Conservation (phyloP, 2,888 invertebrate genomes). For the Allolobophora icterica region DNA sequence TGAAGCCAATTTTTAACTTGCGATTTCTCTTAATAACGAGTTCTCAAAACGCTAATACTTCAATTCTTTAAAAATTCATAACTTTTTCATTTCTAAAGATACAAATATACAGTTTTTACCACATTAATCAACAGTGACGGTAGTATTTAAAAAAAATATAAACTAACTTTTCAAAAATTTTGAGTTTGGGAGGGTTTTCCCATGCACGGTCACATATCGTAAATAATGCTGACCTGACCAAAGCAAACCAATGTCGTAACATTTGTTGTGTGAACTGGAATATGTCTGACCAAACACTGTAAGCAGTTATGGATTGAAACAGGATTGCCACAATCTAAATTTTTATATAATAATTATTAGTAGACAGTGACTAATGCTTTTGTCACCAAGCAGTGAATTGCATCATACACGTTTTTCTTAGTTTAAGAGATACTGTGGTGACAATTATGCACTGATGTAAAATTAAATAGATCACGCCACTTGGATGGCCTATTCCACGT, state of each 20-base stretch:
- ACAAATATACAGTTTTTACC: too few relatives aligned
- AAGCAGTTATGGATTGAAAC: neutral
- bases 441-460: neutral
- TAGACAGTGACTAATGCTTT: neutral
- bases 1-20: too few relatives aligned
- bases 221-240: neutral
- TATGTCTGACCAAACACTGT: neutral
- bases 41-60: too few relatives aligned
- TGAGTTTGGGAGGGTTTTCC: too few relatives aligned
- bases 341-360: neutral
- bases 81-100: too few relatives aligned
- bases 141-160: too few relatives aligned
- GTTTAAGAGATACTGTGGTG: neutral
- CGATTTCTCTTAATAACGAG: too few relatives aligned
- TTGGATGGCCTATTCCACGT: neutral
- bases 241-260: neutral
- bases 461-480: too few relatives aligned
- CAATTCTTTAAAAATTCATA: too few relatives aligned
- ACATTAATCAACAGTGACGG: too few relatives aligned
- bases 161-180: too few relatives aligned
- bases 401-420: neutral
- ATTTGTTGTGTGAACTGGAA: neutral
- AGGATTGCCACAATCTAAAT: neutral
- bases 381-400: neutral
- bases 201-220: too few relatives aligned